A percentile compares a stretch with the other conserved stretches of the same genome.
phyloP scores from a whole-genome alignment of 2,888 invertebrate genomes.

The Charanyca ferruginea region DNA sequence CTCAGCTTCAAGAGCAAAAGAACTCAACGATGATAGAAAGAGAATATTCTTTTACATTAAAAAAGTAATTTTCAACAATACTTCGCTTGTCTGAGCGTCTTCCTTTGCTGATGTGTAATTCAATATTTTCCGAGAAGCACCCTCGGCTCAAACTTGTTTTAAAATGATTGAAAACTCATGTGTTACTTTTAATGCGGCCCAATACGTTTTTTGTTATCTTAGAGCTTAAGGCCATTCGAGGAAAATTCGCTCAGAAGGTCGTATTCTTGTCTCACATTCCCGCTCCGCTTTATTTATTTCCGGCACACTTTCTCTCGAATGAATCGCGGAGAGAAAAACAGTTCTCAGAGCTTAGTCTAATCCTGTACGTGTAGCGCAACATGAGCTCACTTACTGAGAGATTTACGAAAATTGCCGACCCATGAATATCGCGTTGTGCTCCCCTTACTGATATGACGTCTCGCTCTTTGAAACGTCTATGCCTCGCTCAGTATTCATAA shows the following conservation, averaged over 20 bases:
- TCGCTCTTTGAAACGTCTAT: constrained; percentile 48
- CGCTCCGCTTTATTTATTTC: constrained; percentile 77
- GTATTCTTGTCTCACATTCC: constrained; percentile 71
- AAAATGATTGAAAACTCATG: constrained; percentile 53
- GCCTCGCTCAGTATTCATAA: constrained; percentile 47
- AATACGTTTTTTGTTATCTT: constrained; percentile 63
- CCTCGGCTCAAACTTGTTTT: constrained; percentile 52
- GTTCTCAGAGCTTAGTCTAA: constrained; percentile 81
- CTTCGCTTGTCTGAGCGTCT: constrained; percentile 49
- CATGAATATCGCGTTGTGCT: constrained; percentile 68
- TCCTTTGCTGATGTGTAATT: constrained; percentile 48
- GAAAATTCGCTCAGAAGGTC: constrained; percentile 66
- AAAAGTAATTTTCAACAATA: constrained; percentile 63
- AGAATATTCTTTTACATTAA: constrained; percentile 67
- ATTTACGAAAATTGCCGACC: constrained; percentile 75
- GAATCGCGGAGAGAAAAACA: constrained; percentile 79
- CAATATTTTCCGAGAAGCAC: constrained; percentile 39
- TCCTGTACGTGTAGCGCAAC: constrained; percentile 76
- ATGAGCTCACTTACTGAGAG: constrained; percentile 79
- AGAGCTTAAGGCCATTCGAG: constrained; percentile 63
- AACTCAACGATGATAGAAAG: constrained; percentile 73
- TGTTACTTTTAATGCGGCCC: constrained; percentile 57
- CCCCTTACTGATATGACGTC: constrained; percentile 60
- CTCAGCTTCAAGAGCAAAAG: constrained; percentile 74
- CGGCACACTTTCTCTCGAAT: constrained; percentile 73